Conservation (phyloP, 1,140 invertebrate species). For the Drosophila aff. region DNA sequence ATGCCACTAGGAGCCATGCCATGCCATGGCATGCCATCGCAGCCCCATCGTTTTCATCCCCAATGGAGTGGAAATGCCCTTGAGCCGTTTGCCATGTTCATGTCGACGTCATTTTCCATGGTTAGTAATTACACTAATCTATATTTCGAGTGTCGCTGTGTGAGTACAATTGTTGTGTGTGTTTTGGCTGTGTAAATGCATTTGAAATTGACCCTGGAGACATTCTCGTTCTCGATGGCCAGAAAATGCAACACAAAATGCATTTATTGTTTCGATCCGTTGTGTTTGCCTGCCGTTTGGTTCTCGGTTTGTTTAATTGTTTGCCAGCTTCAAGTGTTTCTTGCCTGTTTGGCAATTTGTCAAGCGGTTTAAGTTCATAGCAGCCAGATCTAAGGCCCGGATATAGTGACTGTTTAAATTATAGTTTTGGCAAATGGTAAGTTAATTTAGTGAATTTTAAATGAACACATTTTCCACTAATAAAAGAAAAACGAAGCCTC, state of each 20-base stretch:
- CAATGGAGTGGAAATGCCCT: slow-evolving; percentile 68
- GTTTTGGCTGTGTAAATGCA: slow-evolving; percentile 59
- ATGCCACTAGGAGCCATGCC: not conserved
- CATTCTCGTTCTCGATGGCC: slow-evolving; percentile 54
- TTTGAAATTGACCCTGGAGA: slow-evolving; percentile 78
- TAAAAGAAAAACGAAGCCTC: not conserved
- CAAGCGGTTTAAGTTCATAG: slow-evolving; percentile 20
- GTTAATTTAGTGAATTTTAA: slow-evolving; percentile 14
- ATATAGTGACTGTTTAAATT: slow-evolving; percentile 6
- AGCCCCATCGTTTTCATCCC: slow-evolving; percentile 32
- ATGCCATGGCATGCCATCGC: not conserved
- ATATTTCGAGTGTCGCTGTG: slow-evolving; percentile 43
- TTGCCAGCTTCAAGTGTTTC: slow-evolving; percentile 46
- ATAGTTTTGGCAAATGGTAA: slow-evolving; percentile 17
- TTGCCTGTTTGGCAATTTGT: slow-evolving; percentile 9
- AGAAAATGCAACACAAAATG: slow-evolving; percentile 51
- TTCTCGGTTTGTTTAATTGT: slow-evolving; percentile 60
- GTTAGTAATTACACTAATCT: slow-evolving; percentile 76
- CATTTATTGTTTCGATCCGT: slow-evolving; percentile 60
- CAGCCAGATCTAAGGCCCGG: not conserved
- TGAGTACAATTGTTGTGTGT: slow-evolving; percentile 19
- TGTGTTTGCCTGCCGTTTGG: slow-evolving; percentile 43
- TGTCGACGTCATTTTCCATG: slow-evolving; percentile 67
- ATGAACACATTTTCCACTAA: not conserved
- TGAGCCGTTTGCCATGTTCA: slow-evolving; percentile 67